Conservation (phyloP, 2,888 invertebrate genomes). For the Parnassius apollo region DNA sequence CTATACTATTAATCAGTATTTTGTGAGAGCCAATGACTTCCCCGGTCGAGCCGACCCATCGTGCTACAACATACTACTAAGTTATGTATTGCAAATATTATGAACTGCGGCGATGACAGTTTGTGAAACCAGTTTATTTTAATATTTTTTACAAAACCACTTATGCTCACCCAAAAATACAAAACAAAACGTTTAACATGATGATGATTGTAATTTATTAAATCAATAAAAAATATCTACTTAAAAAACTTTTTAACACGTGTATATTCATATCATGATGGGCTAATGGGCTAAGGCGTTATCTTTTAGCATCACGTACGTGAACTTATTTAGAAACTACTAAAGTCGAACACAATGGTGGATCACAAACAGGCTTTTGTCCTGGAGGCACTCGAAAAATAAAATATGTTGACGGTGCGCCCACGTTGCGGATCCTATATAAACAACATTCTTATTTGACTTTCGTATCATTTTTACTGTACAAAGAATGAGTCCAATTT, state of each 20-base stretch:
- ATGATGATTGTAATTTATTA: conserved; percentile 3
- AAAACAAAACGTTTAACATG: not conserved
- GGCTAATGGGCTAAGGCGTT: conserved; percentile 30
- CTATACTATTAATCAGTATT: no score
- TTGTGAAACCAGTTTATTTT: conserved; percentile 17
- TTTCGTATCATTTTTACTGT: conserved; percentile 30
- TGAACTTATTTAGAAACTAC: conserved; percentile 59
- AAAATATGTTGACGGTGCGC: conserved; percentile 59
- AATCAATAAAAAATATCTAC: conserved; percentile 11
- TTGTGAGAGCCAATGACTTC: no score
- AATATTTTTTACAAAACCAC: conserved; percentile 7
- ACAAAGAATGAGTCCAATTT: conserved; percentile 15
- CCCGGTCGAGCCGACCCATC: no score
- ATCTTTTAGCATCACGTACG: conserved; percentile 37
- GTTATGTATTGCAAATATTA: conserved; percentile 23
- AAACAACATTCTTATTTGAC: conserved; percentile 41
- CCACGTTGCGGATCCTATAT: conserved; percentile 43
- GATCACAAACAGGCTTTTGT: conserved; percentile 60
- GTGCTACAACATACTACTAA: no score
- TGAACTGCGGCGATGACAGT: conserved; percentile 16
- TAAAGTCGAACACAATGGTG: conserved; percentile 57
- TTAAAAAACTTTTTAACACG: conserved; percentile 13
- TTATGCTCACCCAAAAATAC: not conserved
- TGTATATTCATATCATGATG: conserved; percentile 24
- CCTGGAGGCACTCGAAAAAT: conserved; percentile 50